A percentile compares a stretch with the other conserved stretches of the same genome.
Conservation (phyloP, 2,113 vertebrate genomes). For the Gracilinanus agilis region DNA sequence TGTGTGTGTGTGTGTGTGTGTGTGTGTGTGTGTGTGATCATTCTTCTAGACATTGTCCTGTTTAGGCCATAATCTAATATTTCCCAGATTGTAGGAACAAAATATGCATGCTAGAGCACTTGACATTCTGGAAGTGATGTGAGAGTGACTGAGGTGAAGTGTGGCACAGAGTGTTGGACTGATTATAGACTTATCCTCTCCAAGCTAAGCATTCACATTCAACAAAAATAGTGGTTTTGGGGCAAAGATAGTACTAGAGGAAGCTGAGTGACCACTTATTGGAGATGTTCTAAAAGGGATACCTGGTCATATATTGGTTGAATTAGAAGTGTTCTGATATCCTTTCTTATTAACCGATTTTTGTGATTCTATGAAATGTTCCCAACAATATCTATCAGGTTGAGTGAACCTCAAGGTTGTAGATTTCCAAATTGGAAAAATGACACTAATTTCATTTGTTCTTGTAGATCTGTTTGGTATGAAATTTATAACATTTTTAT, state of each 20-base stretch:
- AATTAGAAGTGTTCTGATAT: background rate
- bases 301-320: background rate
- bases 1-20: too few relatives aligned
- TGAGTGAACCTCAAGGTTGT: background rate
- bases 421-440: background rate
- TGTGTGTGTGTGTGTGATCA: too few relatives aligned
- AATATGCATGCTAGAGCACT: background rate
- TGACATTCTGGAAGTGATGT: background rate
- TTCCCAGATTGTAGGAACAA: background rate
- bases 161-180: too few relatives aligned
- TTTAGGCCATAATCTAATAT: background rate
- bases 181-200: too few relatives aligned
- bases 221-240: too few relatives aligned
- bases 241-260: too few relatives aligned
- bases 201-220: too few relatives aligned
- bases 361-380: background rate
- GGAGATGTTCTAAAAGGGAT: background rate
- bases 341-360: background rate
- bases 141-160: too few relatives aligned
- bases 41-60: background rate
- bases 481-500: background rate
- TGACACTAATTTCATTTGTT: background rate
- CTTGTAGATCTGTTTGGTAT: background rate
- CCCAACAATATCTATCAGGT: background rate
- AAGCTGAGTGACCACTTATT: background rate